Evolutionary conservation across 2,113 vertebrate species (phyloP).

Genomic region (Rynchops niger): DNA sequence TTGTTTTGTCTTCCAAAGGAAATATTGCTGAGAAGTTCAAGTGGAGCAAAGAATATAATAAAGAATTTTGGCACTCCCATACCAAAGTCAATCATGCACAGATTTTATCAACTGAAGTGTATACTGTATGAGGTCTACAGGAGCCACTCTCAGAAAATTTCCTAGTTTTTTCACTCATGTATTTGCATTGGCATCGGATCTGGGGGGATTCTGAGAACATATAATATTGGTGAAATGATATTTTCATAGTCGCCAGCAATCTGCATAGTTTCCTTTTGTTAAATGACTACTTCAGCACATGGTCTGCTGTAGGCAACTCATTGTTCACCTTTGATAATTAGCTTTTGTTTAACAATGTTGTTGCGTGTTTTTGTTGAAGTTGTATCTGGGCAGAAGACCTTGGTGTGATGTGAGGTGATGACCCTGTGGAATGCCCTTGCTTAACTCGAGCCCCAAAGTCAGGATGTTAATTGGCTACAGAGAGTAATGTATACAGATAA

Average conservation of each 20-base stretch:
- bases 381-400: not conserved
- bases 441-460: not conserved
- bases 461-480: slow-evolving; percentile 15
- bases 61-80: not conserved
- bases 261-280: not conserved
- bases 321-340: slow-evolving; percentile 4
- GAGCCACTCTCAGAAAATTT: not conserved
- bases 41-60: not conserved
- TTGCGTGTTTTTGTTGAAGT: not conserved
- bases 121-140: not conserved
- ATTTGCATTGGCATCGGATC: not conserved
- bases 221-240: not conserved
- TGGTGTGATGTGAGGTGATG: not conserved
- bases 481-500: not conserved
- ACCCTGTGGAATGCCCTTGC: not conserved
- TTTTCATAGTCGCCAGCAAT: slow-evolving; percentile 9
- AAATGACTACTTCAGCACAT: not conserved
- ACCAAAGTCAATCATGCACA: not conserved
- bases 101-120: not conserved
- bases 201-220: not conserved
- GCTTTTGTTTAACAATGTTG: not conserved
- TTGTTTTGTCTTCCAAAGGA: not conserved
- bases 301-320: not conserved
- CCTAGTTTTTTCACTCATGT: not conserved
- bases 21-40: not conserved